A percentile compares a stretch with the other conserved stretches of the same genome.
Conservation (phyloP, 1,140 invertebrate species). For the Drosophila serrata region DNA sequence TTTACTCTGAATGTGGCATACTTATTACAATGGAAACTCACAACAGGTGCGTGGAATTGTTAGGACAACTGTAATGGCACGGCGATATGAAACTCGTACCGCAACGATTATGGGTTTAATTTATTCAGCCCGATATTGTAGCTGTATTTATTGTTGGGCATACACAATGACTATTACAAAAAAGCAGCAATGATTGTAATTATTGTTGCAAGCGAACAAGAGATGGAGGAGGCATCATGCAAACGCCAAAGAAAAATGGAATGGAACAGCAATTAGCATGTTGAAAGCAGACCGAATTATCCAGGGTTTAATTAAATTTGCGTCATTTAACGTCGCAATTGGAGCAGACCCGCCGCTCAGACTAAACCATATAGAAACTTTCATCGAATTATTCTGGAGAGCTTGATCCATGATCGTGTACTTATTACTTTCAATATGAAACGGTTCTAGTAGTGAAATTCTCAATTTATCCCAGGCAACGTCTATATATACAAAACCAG, state of each 20-base stretch:
- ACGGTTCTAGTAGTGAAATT: neutral
- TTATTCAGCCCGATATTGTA: slow-evolving; percentile 40
- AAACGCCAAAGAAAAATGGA: slow-evolving; percentile 13
- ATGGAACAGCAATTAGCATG: slow-evolving; percentile 53
- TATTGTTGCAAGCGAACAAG: slow-evolving; percentile 31
- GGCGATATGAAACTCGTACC: slow-evolving; percentile 34
- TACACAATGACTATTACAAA: slow-evolving; percentile 17
- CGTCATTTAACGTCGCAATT: slow-evolving; percentile 36
- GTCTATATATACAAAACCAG: slow-evolving; percentile 26
- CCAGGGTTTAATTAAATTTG: slow-evolving; percentile 57
- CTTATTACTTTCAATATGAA: neutral
- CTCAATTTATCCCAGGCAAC: neutral
- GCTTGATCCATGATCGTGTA: neutral
- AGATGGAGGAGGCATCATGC: slow-evolving; percentile 13
- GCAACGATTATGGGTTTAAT: slow-evolving; percentile 61
- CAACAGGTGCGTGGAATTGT: slow-evolving; percentile 27
- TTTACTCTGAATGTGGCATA: neutral
- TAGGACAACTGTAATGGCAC: slow-evolving; percentile 33
- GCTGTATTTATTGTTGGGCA: slow-evolving; percentile 30
- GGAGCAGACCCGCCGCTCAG: neutral
- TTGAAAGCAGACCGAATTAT: slow-evolving; percentile 56
- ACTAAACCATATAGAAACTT: neutral
- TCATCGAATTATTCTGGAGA: neutral
- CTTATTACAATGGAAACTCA: slow-evolving; percentile 3
- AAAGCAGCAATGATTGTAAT: slow-evolving; percentile 24